phyloP scores from a whole-genome alignment of 2,888 invertebrate genomes.

The Erannis defoliaria region DNA sequence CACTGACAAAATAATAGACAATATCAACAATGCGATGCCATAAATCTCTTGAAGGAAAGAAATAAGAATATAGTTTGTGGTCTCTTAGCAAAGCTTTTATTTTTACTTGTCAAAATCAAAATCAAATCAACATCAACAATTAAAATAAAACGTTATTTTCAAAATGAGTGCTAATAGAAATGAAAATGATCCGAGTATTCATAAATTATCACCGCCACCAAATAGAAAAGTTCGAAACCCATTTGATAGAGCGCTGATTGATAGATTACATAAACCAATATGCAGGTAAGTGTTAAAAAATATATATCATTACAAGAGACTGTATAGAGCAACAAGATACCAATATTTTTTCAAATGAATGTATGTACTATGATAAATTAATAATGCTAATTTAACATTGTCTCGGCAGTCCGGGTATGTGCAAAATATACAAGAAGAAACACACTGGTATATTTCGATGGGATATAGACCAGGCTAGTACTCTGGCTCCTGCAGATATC shows the following conservation, averaged over 20 bases:
- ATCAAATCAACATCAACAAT: slow-evolving; percentile 16
- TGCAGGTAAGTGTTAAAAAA: slow-evolving; percentile 86
- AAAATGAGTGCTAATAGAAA: slow-evolving; percentile 76
- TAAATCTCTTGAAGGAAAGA: no score
- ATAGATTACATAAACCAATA: slow-evolving; percentile 89
- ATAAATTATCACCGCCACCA: slow-evolving; percentile 76
- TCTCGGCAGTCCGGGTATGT: slow-evolving; percentile 78
- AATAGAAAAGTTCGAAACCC: slow-evolving; percentile 88
- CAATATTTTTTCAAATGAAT: neutral
- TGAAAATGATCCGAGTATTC: slow-evolving; percentile 62
- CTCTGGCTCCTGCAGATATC: slow-evolving; percentile 89
- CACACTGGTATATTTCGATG: slow-evolving; percentile 79
- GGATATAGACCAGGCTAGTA: slow-evolving; percentile 90
- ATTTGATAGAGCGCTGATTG: slow-evolving; percentile 89
- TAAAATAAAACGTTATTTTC: slow-evolving; percentile 69
- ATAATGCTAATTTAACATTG: neutral
- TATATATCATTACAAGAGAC: neutral
- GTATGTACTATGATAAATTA: neutral
- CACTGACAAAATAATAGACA: no score
- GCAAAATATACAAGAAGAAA: slow-evolving; percentile 80
- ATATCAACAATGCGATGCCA: no score
- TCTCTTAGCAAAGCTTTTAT: no score
- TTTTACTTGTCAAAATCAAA: neutral
- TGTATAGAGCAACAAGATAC: neutral
- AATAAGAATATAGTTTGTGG: no score